Percentiles rank a stretch among this genome's conserved stretches.
These are phyloP conservation scores for Lithobates pipiens DNA, from an alignment of 2,797 vertebrate species.

Conservation along the genomic window DNA sequence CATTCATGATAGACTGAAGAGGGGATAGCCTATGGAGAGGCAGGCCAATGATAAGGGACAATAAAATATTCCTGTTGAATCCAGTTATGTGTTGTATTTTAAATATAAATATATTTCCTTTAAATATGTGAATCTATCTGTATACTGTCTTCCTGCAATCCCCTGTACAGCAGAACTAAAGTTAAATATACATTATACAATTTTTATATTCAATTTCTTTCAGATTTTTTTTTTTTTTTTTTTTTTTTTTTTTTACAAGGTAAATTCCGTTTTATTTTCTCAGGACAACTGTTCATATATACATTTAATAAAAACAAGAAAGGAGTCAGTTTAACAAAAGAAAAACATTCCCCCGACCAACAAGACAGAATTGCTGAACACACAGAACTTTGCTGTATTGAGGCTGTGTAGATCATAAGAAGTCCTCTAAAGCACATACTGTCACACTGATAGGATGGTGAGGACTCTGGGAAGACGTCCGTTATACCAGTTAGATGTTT, in stretches of 20 bases:
- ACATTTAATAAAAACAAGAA: conserved; percentile 44
- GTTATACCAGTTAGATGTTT: background rate
- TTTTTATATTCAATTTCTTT: too few species aligned
- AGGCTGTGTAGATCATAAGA: background rate
- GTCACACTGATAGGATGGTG: background rate
- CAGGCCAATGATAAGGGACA: too few species aligned
- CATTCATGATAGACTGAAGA: too few species aligned
- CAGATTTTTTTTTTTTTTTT: too few species aligned
- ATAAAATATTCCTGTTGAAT: too few species aligned
- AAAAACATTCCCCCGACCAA: background rate
- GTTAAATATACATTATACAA: too few species aligned
- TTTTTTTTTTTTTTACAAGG: background rate
- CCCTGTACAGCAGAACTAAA: too few species aligned
- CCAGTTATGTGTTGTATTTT: too few species aligned
- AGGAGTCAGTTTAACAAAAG: conserved; percentile 3
- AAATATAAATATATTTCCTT: too few species aligned
- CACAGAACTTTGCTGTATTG: background rate
- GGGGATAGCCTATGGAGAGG: too few species aligned
- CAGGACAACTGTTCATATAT: conserved; percentile 25
- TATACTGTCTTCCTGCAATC: too few species aligned
- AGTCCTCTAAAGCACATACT: background rate
- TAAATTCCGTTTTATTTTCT: conserved; percentile 16
- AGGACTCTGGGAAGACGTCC: background rate
- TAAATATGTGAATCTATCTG: too few species aligned
- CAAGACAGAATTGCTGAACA: background rate